These are phyloP conservation scores for Cryptoblepharus egeriae DNA, from an alignment of 2,797 vertebrate genomes.

Conservation along the genomic window DNA sequence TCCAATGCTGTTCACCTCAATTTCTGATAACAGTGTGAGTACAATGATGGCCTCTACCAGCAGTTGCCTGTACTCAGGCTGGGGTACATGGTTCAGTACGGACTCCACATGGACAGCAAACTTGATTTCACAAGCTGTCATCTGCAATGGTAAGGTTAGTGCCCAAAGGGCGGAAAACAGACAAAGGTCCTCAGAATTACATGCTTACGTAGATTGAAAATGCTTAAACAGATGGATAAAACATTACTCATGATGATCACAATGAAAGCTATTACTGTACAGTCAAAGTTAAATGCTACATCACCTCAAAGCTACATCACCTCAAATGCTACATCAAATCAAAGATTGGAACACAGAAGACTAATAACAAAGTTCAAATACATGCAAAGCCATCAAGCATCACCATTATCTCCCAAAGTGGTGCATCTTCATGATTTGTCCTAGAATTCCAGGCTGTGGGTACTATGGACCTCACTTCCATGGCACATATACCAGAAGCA, in stretches of 20 bases:
- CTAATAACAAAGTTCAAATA: neutral
- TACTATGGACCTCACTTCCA: neutral
- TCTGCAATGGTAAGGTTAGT: conserved; percentile 75
- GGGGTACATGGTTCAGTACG: conserved; percentile 94
- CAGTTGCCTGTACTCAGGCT: conserved; percentile 96
- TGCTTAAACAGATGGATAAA: neutral
- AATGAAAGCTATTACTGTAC: neutral
- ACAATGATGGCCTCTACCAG: conserved; percentile 95
- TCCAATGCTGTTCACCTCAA: conserved; percentile 90
- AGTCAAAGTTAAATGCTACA: neutral
- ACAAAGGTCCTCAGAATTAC: neutral
- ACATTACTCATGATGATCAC: rapidly evolving
- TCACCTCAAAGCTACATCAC: neutral
- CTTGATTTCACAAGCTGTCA: conserved; percentile 96
- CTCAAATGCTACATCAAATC: neutral
- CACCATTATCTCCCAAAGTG: neutral
- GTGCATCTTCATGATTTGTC: neutral
- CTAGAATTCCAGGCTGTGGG: neutral
- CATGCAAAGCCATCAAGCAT: neutral
- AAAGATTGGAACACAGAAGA: neutral
- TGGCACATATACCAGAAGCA: neutral
- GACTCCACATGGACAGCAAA: conserved; percentile 98
- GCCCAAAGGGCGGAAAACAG: neutral
- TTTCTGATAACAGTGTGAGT: conserved; percentile 88
- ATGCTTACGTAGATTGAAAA: too few species aligned